Evolutionary conservation across 2,113 vertebrate species (phyloP), one percentile per base, ranked within the genome.

Genomic region (Grammomys surdaster): DNA sequence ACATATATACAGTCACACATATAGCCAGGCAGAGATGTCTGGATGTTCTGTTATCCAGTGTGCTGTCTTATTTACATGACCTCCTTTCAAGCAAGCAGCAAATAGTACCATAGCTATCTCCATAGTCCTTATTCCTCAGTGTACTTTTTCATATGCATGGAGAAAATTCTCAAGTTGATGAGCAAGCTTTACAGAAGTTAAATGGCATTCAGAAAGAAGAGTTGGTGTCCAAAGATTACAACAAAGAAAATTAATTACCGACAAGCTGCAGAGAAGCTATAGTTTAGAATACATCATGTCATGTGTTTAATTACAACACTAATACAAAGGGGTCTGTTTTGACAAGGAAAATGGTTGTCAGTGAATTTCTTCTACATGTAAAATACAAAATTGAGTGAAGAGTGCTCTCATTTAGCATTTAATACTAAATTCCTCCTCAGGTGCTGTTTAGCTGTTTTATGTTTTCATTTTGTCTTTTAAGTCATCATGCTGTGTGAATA

Each of bases 381-480:
- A 95, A 97, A 95, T 86, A 94, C 36, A 89, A 92, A 80, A 82
- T n/a, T 48, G 13, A 51, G 12, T 84, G 51, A 28, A 75, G 31
- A 28, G 31, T 75, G 43, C 26, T 75, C 90, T 92, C 72, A 56
- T 43, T 94, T 95, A 78, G 70, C 69, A 63, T 92, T 84, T 95
- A 94, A 94, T 80, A 82, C 9, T 3, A 69, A 20, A 72, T 89
- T 96, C n/a, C 92, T 91, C 70, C 46, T 88, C 46, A 90, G 40
- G 92, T 81, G 26, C 2, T 65, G 93, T 48, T 93, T 89, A 76
- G 22, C 16, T 17, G 76, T 92, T 90, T 82, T 26, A 65, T 65
- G 77, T 77, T 93, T 97, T 95, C 78, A 91, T 97, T 92, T 96
- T 93, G 91, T 26, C 90, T n/a, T 87, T 95, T 65, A 97, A 98